These are phyloP conservation scores for Acanthornis magna DNA, from an alignment of 2,797 vertebrate genomes.

Conservation along the genomic window DNA sequence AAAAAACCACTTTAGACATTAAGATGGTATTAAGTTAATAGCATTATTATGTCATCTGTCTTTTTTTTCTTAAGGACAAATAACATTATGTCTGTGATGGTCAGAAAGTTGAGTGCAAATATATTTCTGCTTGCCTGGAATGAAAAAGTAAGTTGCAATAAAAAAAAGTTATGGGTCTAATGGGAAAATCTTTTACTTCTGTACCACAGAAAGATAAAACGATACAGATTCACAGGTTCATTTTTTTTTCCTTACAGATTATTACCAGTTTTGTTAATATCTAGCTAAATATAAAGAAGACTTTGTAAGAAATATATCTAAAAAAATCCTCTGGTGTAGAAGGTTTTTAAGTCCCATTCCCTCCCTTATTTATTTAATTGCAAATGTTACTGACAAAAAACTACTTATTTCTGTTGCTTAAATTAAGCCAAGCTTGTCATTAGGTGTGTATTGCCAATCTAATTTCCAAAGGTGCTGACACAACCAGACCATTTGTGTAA, in stretches of 20 bases:
- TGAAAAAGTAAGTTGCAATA: not conserved
- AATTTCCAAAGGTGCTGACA: not conserved
- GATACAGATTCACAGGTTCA: not conserved
- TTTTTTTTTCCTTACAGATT: not conserved
- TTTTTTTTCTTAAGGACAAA: not conserved
- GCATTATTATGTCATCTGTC: not conserved
- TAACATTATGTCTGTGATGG: not conserved
- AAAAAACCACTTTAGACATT: not conserved
- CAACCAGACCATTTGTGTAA: not conserved
- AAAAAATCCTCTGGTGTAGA: not conserved
- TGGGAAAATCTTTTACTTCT: not conserved
- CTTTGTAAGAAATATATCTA: not conserved
- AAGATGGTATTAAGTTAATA: constrained; percentile 32
- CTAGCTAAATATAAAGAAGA: not conserved
- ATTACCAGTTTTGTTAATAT: not conserved
- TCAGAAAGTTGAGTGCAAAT: not conserved
- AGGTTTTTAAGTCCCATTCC: not conserved
- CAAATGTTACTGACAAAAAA: not conserved
- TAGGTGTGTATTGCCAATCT: not conserved
- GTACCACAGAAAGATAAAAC: not conserved
- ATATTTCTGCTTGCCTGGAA: not conserved
- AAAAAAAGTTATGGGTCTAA: not conserved
- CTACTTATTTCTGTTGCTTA: not conserved
- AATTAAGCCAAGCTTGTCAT: not conserved
- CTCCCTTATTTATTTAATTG: not conserved